Base-by-base conservation (phyloP, 2,797 vertebrate genomes). In the Dermochelys coriacea region DNA sequence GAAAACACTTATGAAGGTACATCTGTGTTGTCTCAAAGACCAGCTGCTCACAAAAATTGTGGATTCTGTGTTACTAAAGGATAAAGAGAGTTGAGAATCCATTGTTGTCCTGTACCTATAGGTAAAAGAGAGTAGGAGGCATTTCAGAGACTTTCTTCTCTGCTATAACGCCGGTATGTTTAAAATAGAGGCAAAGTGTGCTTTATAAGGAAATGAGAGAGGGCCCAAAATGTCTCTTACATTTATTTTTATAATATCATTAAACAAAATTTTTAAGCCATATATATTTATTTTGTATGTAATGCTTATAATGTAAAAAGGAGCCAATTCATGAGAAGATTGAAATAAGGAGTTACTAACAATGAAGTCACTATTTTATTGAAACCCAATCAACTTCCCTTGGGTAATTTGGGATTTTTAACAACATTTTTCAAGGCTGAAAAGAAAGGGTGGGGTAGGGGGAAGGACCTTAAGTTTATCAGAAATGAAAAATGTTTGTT, bases 361-460 rank as follows among this genome's bases (percentile, higher is more conserved):
- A 98, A 97, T 97, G 97, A 97, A 98, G 96, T 98, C 97, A 97
- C 95, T 98, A 96, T 98, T 98, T 98, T 98, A 96, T 97, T 97
- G 97, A 98, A 98, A 98, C 95, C 86, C 95, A 97, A 97, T 98
- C 94, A 98, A 98, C 95, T 97, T 98, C 96, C 86, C 85, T 92
- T 92, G 96, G 95, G 97, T 97, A 97, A 98, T 98, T 97, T 97
- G 90, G 71, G 59, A 95, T 93, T 97, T 97, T 97, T 91, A 97
- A 97, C 95, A 97, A 95, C 94, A 94, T 96, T 98, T 98, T 98
- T 98, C 84, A 93, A 94, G 92, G 37, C 91, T 97, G 91, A 89
- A 92, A 96, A 94, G 55, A 86, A 84, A 90, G 9, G 93, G 80
- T 88, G 77, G 95, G 37, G 31, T 2, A 2, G 21, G 83, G 94